Conservation (phyloP, 2,888 invertebrate species). For the Parnassius apollo region DNA sequence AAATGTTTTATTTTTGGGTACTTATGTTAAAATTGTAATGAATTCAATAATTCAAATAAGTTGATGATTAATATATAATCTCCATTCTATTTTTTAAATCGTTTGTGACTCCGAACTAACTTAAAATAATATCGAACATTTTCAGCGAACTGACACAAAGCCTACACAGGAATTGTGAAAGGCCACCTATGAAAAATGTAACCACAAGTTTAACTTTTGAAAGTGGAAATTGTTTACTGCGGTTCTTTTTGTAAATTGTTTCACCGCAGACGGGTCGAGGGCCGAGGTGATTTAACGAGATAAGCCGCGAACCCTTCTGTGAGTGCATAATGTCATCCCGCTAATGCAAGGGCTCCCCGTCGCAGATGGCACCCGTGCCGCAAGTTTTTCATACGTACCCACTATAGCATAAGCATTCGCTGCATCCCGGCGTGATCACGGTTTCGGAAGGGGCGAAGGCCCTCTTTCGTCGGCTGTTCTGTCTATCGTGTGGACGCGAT, state of each 20-base stretch:
- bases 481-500: constrained; percentile 72
- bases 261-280: constrained; percentile 47
- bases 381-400: constrained; percentile 63
- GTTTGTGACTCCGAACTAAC: too few relatives aligned
- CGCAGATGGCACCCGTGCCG: constrained; percentile 75
- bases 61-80: too few relatives aligned
- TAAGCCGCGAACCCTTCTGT: constrained; percentile 71
- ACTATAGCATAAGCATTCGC: constrained; percentile 62
- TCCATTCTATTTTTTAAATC: too few relatives aligned
- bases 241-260: constrained; percentile 58
- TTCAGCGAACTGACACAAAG: constrained; percentile 6
- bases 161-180: constrained; percentile 39
- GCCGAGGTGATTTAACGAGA: constrained; percentile 64
- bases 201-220: constrained; percentile 42
- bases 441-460: constrained; percentile 77
- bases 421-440: constrained; percentile 75
- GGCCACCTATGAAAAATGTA: constrained; percentile 44
- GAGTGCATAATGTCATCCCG: constrained; percentile 79
- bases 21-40: too few relatives aligned
- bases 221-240: constrained; percentile 58
- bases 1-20: constrained; percentile 10
- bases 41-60: too few relatives aligned
- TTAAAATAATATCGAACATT: neutral
- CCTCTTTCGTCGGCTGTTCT: constrained; percentile 63
- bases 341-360: constrained; percentile 74